A percentile compares a stretch with the other conserved stretches of the same genome.
Conservation (phyloP, 2,797 vertebrate genomes). For the Psittacula derbiana region DNA sequence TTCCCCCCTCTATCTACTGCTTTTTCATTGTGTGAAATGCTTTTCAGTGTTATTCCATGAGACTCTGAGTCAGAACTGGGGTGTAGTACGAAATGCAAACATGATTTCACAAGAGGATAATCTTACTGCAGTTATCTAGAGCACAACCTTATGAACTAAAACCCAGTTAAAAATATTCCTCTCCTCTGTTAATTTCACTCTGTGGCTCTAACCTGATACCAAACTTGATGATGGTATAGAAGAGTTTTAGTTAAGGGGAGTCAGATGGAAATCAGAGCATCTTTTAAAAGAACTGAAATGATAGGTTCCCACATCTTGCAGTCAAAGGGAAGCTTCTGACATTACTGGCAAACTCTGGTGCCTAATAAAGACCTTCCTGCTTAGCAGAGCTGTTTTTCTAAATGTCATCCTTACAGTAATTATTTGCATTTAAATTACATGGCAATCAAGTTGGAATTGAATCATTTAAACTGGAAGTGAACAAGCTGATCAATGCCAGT, state of each 20-base stretch:
- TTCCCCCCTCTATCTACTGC: neutral
- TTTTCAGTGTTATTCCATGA: neutral
- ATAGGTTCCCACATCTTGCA: neutral
- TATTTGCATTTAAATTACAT: constrained; percentile 83
- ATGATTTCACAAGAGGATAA: neutral
- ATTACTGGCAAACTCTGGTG: constrained; percentile 23
- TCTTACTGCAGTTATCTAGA: neutral
- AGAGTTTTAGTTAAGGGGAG: neutral
- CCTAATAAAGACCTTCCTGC: constrained; percentile 65
- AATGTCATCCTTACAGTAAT: constrained; percentile 81
- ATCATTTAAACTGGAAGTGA: constrained; percentile 83
- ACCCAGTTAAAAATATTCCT: neutral
- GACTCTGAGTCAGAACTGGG: neutral
- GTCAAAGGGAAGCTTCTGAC: constrained; percentile 13
- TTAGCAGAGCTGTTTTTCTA: constrained; percentile 73
- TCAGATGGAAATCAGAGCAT: neutral
- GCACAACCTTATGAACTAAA: neutral
- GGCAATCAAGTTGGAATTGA: constrained; percentile 84
- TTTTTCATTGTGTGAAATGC: neutral
- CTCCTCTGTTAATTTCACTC: neutral
- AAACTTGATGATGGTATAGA: neutral
- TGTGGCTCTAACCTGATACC: neutral
- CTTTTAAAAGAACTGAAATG: constrained; percentile 15
- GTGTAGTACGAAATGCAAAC: neutral
- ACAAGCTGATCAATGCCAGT: constrained; percentile 81